Evolutionary conservation across 2,113 vertebrate genomes (phyloP).

Genomic region (Hepsetus odoe): DNA sequence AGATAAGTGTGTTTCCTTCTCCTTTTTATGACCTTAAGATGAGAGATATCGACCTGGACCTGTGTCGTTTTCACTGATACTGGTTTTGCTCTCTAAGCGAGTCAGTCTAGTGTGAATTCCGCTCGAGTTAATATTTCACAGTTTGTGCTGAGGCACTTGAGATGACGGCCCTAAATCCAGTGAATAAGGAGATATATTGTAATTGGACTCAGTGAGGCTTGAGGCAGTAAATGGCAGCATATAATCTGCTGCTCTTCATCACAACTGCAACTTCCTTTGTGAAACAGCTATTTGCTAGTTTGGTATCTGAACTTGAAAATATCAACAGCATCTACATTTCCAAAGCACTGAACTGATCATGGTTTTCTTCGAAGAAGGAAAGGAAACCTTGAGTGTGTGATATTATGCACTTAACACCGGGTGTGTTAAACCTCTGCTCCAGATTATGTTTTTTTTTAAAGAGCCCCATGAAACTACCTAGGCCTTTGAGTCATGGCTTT

Average conservation of each 20-base stretch:
- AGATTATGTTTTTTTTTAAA: constrained; percentile 1
- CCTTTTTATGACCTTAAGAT: not conserved
- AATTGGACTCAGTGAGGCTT: not conserved
- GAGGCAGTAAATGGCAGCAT: not conserved
- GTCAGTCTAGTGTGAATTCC: not conserved
- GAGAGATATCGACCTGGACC: not conserved
- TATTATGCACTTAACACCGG: too few relatives aligned
- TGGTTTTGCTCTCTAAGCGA: not conserved
- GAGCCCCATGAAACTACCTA: not conserved
- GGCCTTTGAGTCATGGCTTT: constrained; percentile 21
- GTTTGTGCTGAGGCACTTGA: constrained; percentile 18
- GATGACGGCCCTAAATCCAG: not conserved
- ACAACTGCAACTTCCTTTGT: not conserved
- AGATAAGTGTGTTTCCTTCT: not conserved
- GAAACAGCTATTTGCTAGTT: not conserved
- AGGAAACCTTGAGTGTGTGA: not conserved
- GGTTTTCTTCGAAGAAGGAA: constrained; percentile 6
- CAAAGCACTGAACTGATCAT: not conserved
- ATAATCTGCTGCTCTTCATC: constrained; percentile 1
- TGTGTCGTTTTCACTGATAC: not conserved
- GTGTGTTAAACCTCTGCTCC: constrained; percentile 2
- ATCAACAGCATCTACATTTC: not conserved
- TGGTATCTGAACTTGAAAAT: not conserved
- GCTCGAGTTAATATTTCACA: constrained; percentile 11
- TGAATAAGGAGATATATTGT: not conserved